Conservation (phyloP, 2,888 invertebrate genomes). For the Rotaria socialis region DNA sequence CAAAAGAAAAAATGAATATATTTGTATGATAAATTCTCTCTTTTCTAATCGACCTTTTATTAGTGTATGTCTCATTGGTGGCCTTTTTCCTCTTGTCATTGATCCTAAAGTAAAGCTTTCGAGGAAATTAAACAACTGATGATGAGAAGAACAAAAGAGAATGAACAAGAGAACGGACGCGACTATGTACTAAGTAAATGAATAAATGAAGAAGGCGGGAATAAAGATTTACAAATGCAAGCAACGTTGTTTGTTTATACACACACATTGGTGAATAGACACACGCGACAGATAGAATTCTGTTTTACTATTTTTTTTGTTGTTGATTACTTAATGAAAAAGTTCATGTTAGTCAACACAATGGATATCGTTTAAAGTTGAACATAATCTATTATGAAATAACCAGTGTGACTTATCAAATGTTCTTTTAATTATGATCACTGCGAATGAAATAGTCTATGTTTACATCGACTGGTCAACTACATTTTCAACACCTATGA, state of each 20-base stretch:
- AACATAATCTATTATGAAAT: too few relatives aligned
- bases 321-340: too few relatives aligned
- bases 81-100: neutral
- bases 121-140: slow-evolving; percentile 22
- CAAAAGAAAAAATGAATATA: neutral
- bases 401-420: too few relatives aligned
- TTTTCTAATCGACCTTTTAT: neutral
- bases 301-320: neutral
- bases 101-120: slow-evolving; percentile 23
- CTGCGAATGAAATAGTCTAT: too few relatives aligned
- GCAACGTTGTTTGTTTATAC: neutral
- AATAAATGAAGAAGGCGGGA: neutral
- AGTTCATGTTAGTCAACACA: too few relatives aligned
- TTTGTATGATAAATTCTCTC: neutral
- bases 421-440: too few relatives aligned
- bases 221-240: neutral
- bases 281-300: neutral
- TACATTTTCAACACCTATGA: too few relatives aligned
- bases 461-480: too few relatives aligned
- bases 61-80: neutral
- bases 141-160: neutral
- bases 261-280: neutral
- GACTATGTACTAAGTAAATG: slow-evolving; percentile 23
- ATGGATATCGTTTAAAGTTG: too few relatives aligned
- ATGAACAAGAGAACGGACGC: neutral